Evolutionary conservation across 2,888 invertebrate species (phyloP).

Genomic region (Sthenelais limicola): DNA sequence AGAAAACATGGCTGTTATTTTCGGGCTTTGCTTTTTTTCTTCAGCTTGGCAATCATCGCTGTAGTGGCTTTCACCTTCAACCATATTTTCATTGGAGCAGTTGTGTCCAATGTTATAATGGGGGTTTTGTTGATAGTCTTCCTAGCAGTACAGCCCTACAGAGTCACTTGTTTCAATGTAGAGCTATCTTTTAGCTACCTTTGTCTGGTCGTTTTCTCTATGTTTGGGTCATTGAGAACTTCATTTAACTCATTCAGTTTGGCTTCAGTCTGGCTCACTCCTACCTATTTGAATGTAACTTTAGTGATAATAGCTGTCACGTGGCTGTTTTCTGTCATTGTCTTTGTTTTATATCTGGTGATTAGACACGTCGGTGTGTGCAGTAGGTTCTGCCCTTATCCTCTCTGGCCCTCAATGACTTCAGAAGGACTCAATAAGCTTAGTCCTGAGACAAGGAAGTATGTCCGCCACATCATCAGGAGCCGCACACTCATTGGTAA

Average conservation of each 20-base stretch:
- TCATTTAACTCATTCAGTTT: conserved; percentile 47
- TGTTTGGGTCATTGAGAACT: conserved; percentile 58
- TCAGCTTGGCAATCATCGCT: conserved; percentile 58
- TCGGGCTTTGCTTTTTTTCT: conserved; percentile 56
- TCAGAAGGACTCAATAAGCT: conserved; percentile 57
- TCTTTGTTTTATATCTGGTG: conserved; percentile 50
- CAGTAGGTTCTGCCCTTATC: conserved; percentile 44
- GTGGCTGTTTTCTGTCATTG: conserved; percentile 54
- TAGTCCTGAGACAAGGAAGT: conserved; percentile 62
- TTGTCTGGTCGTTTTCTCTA: conserved; percentile 55
- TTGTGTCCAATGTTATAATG: conserved; percentile 52
- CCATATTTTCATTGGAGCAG: conserved; percentile 56
- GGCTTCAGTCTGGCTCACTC: conserved; percentile 52
- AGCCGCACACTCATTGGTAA: conserved; percentile 40
- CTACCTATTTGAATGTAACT: conserved; percentile 55
- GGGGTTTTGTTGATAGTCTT: conserved; percentile 53
- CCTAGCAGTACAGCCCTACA: conserved; percentile 58
- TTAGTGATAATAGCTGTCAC: conserved; percentile 55
- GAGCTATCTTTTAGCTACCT: conserved; percentile 57
- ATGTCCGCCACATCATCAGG: conserved; percentile 63
- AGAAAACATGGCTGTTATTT: conserved; percentile 59
- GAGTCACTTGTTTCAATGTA: conserved; percentile 61
- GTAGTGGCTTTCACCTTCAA: conserved; percentile 58
- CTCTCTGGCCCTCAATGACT: conserved; percentile 64
- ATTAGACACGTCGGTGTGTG: conserved; percentile 37